A percentile compares a stretch with the other conserved stretches of the same genome.
phyloP scores from a whole-genome alignment of 35 echinoderm and acorn worm species.

The Heliocidaris tuberculata region DNA sequence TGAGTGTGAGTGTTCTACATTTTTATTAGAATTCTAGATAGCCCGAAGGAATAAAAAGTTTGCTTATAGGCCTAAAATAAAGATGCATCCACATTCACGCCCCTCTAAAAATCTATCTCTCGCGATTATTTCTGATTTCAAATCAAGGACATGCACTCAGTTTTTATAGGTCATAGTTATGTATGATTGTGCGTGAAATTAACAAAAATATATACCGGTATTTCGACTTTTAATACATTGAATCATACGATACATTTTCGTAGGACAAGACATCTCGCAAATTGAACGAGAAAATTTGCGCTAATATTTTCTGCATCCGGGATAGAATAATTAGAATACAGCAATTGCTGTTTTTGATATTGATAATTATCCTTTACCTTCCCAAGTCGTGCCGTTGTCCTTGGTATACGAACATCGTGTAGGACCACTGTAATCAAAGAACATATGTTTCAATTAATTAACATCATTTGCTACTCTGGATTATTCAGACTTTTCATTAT shows the following conservation, averaged over 20 bases:
- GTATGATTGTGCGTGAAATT: neutral
- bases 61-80: neutral
- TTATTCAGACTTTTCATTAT: too few relatives aligned
- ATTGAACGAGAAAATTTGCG: too few relatives aligned
- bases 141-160: neutral
- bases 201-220: neutral
- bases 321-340: neutral
- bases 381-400: slow-evolving; percentile 74
- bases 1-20: too few relatives aligned
- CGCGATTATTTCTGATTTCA: neutral
- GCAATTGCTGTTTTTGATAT: neutral
- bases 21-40: too few relatives aligned
- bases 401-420: slow-evolving; percentile 79
- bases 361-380: slow-evolving; percentile 53
- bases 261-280: neutral
- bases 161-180: neutral
- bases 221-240: too few relatives aligned
- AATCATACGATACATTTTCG: neutral
- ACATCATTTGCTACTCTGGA: neutral
- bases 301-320: neutral
- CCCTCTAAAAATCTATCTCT: neutral
- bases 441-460: neutral
- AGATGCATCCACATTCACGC: neutral
- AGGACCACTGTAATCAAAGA: slow-evolving; percentile 64
- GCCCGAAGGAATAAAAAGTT: too few relatives aligned